Conservation (phyloP, 1,140 invertebrate genomes). For the Calephelis nemesis region DNA sequence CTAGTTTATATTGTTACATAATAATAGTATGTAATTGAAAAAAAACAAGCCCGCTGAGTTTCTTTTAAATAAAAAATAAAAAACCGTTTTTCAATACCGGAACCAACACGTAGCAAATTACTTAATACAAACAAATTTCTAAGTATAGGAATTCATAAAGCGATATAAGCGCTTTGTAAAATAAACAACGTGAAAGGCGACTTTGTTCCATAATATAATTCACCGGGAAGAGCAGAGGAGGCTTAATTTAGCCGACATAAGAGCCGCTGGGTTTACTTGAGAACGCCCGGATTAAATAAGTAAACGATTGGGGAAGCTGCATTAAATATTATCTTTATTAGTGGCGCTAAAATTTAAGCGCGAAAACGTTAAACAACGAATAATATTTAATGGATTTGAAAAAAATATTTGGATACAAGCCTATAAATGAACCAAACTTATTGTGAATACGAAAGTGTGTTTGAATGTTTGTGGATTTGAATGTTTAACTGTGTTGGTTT, state of each 20-base stretch:
- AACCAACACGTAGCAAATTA: no score
- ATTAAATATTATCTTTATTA: conserved; percentile 10
- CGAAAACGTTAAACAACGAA: background rate
- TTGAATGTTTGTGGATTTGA: no score
- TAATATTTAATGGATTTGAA: no score
- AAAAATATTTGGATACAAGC: no score
- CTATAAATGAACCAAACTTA: no score
- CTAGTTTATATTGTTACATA: no score
- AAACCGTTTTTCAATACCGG: no score
- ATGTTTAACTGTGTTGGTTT: no score
- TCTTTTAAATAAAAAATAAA: no score
- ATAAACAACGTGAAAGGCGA: conserved; percentile 2
- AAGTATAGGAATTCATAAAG: background rate
- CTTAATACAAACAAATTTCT: background rate
- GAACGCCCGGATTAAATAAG: conserved; percentile 15
- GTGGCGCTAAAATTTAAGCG: conserved; percentile 14
- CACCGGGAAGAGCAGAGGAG: conserved; percentile 8
- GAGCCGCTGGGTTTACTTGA: conserved; percentile 18
- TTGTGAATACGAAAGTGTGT: no score
- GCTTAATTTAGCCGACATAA: conserved; percentile 15
- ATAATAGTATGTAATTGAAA: no score
- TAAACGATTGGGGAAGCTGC: conserved; percentile 6
- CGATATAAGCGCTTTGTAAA: background rate
- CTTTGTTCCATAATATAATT: conserved; percentile 16
- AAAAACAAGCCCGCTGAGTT: no score